Conservation (phyloP, 2,888 invertebrate species). For the Tricholauxania praeusta region DNA sequence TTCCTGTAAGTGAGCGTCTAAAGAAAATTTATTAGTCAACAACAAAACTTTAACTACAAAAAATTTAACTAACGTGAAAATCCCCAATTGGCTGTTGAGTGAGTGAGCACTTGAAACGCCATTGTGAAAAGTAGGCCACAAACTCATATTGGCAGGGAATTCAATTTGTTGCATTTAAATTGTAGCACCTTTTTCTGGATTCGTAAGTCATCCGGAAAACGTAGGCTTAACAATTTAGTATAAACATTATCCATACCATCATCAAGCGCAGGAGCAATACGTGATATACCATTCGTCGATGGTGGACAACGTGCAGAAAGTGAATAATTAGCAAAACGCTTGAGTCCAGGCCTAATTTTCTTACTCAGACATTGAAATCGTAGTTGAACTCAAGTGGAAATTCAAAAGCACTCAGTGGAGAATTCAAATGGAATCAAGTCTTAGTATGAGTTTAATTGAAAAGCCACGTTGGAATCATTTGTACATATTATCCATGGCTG, state of each 20-base stretch:
- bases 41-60: constrained; percentile 21
- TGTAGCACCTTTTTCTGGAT: constrained; percentile 84
- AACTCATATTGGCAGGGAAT: constrained; percentile 84
- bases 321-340: constrained; percentile 50
- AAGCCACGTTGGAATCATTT: too few relatives aligned
- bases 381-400: too few relatives aligned
- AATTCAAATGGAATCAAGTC: too few relatives aligned
- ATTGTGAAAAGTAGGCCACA: constrained; percentile 96
- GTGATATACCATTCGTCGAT: constrained; percentile 57
- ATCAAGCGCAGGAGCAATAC: constrained; percentile 62
- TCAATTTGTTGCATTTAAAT: constrained; percentile 89
- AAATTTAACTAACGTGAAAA: constrained; percentile 55
- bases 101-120: constrained; percentile 54
- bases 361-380: too few relatives aligned
- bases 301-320: constrained; percentile 63
- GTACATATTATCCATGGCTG: too few relatives aligned
- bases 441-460: too few relatives aligned
- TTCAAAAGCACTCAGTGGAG: too few relatives aligned
- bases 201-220: constrained; percentile 77
- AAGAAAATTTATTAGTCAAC: constrained; percentile 1
- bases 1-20: too few relatives aligned
- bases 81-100: constrained; percentile 57
- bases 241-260: constrained; percentile 74
- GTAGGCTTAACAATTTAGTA: constrained; percentile 73
- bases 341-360: too few relatives aligned